Evolutionary conservation across 2,113 vertebrate genomes (phyloP).

Genomic region (Ceuthmochares aereus): DNA sequence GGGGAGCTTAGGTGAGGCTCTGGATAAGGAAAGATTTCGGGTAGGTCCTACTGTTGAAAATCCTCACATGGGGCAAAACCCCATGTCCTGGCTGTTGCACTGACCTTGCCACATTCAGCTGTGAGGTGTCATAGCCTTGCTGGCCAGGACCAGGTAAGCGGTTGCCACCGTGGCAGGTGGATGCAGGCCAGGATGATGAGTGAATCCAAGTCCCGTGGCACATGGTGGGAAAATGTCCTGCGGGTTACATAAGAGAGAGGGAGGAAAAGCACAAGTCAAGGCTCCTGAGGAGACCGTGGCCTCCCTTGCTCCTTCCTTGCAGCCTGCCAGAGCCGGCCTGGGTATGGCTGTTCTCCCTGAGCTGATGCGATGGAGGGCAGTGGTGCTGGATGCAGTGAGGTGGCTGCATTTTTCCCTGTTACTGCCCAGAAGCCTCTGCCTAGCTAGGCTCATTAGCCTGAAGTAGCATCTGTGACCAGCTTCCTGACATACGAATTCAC

Average conservation of each 20-base stretch:
- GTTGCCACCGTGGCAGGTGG: fast-evolving
- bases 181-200: background rate
- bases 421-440: background rate
- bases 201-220: fast-evolving
- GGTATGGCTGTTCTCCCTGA: fast-evolving
- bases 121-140: background rate
- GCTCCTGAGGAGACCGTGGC: fast-evolving
- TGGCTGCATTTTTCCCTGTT: background rate
- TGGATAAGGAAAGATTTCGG: background rate
- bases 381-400: background rate
- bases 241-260: fast-evolving
- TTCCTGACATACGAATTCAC: fast-evolving
- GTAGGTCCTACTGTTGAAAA: background rate
- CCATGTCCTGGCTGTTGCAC: fast-evolving
- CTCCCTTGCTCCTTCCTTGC: fast-evolving
- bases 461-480: background rate
- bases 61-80: background rate
- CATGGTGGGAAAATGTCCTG: background rate
- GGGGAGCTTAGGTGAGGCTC: background rate
- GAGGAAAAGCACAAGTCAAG: background rate
- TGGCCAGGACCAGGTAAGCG: fast-evolving
- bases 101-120: background rate
- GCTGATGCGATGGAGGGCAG: fast-evolving
- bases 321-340: background rate
- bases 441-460: background rate